phyloP scores from a whole-genome alignment of 2,888 invertebrate genomes.

The Ophioninae sp. region DNA sequence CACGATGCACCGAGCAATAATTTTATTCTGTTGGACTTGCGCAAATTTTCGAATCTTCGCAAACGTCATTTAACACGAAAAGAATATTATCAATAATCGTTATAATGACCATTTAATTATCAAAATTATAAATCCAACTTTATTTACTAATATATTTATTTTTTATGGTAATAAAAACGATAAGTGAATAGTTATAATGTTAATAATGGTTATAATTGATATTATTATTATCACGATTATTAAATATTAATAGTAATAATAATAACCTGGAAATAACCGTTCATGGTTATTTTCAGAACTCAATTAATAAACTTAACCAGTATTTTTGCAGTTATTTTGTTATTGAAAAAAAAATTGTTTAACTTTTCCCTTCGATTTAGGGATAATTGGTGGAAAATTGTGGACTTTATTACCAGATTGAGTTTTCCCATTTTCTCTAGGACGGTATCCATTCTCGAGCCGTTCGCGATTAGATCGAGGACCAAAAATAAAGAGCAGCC shows the following conservation, averaged over 20 bases:
- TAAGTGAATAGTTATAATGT: no score
- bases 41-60: not conserved
- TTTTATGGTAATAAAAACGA: no score
- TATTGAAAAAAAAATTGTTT: not conserved
- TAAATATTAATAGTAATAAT: no score
- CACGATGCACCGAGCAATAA: not conserved
- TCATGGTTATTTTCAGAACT: no score
- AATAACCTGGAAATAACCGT: no score
- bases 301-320: no score
- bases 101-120: not conserved
- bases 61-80: not conserved
- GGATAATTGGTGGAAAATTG: not conserved
- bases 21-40: not conserved
- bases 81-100: not conserved
- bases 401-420: slow-evolving; percentile 76
- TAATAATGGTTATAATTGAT: no score
- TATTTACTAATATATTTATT: no score
- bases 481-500: slow-evolving; percentile 4
- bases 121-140: no score
- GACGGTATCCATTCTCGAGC: slow-evolving; percentile 75
- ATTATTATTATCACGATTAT: no score
- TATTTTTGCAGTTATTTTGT: no score
- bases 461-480: slow-evolving; percentile 19
- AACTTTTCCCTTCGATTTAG: not conserved
- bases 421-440: slow-evolving; percentile 79